These are phyloP conservation scores for Rhinopomastus cyanomelas DNA, from an alignment of 2,113 vertebrate genomes.

Conservation along the genomic window DNA sequence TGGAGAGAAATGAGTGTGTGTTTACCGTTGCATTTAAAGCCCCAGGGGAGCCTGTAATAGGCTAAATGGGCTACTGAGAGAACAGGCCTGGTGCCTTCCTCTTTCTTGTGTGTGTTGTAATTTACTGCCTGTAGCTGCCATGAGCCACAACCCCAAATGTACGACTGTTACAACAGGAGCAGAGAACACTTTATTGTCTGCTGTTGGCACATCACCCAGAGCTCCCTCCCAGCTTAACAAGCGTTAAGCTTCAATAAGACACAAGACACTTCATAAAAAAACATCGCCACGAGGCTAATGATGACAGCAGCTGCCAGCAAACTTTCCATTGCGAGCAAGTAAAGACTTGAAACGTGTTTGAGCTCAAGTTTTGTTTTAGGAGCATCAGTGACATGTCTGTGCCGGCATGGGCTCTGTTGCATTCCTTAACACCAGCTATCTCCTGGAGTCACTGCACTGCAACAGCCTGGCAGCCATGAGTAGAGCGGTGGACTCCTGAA, in stretches of 20 bases:
- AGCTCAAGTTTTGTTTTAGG: slow-evolving; percentile 78
- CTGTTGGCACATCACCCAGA: slow-evolving; percentile 73
- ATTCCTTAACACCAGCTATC: slow-evolving; percentile 80
- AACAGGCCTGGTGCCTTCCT: slow-evolving; percentile 35
- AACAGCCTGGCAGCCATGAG: slow-evolving; percentile 35
- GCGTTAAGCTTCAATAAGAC: slow-evolving; percentile 78
- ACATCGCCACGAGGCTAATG: slow-evolving; percentile 83
- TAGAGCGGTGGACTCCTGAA: slow-evolving; percentile 17
- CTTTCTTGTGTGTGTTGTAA: slow-evolving; percentile 51
- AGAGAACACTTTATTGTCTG: slow-evolving; percentile 80
- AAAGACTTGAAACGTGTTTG: slow-evolving; percentile 80
- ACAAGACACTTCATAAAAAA: slow-evolving; percentile 80
- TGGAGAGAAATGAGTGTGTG: slow-evolving; percentile 12
- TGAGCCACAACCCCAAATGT: slow-evolving; percentile 60
- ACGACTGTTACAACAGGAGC: slow-evolving; percentile 71
- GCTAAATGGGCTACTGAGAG: slow-evolving; percentile 46
- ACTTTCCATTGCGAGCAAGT: slow-evolving; percentile 80
- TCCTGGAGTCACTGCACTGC: slow-evolving; percentile 57
- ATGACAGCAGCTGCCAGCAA: slow-evolving; percentile 83
- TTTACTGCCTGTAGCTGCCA: slow-evolving; percentile 49
- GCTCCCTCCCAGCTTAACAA: slow-evolving; percentile 82
- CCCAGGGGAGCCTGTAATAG: slow-evolving; percentile 1
- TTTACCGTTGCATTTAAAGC: slow-evolving; percentile 15
- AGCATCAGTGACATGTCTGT: slow-evolving; percentile 82
- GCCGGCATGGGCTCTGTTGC: slow-evolving; percentile 73